A percentile compares a stretch with the other conserved stretches of the same genome.
phyloP scores from a whole-genome alignment of 2,888 invertebrate genomes.

The Agrotis segetum region DNA sequence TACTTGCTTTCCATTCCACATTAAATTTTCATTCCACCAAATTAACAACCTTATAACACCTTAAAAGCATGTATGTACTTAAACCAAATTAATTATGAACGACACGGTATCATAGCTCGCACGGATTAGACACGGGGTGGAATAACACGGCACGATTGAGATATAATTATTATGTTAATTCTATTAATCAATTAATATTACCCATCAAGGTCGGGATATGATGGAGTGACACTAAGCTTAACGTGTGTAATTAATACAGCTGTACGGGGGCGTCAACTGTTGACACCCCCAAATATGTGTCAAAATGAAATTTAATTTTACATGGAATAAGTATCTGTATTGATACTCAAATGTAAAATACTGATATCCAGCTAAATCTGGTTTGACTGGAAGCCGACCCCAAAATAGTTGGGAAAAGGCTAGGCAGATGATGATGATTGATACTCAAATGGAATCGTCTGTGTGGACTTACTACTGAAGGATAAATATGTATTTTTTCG shows the following conservation, averaged over 20 bases:
- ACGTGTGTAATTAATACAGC: conserved; percentile 28
- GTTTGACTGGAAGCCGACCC: no score
- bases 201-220: conserved; percentile 30
- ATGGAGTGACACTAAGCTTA: conserved; percentile 21
- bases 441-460: no score
- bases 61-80: conserved; percentile 18
- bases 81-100: conserved; percentile 46
- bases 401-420: no score
- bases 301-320: not conserved
- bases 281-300: not conserved
- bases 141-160: conserved; percentile 35
- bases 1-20: not conserved
- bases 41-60: conserved; percentile 20
- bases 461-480: no score
- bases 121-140: conserved; percentile 26
- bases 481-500: no score
- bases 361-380: no score
- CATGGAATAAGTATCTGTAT: not conserved
- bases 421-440: no score
- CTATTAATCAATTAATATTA: conserved; percentile 49
- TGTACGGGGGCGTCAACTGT: not conserved
- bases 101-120: conserved; percentile 22
- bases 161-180: conserved; percentile 52
- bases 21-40: not conserved
- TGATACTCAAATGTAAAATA: no score